Evolutionary conservation across 2,888 invertebrate genomes (phyloP).

Genomic region (Caenorhabditis afra): DNA sequence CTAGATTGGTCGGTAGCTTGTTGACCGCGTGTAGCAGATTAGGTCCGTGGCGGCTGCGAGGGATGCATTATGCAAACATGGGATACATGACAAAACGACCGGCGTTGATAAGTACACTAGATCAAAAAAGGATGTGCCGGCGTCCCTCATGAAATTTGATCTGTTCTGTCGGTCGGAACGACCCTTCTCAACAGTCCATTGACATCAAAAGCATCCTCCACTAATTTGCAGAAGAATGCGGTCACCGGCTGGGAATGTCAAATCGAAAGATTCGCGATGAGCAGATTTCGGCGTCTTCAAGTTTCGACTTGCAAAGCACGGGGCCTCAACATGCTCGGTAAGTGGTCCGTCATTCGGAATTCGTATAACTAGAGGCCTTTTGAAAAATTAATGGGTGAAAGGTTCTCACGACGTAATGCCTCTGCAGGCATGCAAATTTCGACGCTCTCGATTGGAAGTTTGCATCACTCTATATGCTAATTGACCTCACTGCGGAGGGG

Average conservation of each 20-base stretch:
- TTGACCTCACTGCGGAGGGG: background rate
- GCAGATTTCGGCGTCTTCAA: slow-evolving; percentile 90
- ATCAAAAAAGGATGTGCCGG: slow-evolving; percentile 41
- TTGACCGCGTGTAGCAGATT: slow-evolving; percentile 47
- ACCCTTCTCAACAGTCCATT: background rate
- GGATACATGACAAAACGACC: slow-evolving; percentile 56
- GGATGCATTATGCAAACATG: slow-evolving; percentile 46
- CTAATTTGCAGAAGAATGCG: slow-evolving; percentile 76
- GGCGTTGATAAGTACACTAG: slow-evolving; percentile 39
- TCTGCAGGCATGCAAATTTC: slow-evolving; percentile 12
- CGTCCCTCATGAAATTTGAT: slow-evolving; percentile 29
- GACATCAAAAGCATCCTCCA: slow-evolving; percentile 10
- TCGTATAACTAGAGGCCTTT: slow-evolving; percentile 43
- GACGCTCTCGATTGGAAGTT: background rate
- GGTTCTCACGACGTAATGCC: slow-evolving; percentile 1
- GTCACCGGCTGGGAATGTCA: slow-evolving; percentile 88
- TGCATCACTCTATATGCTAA: background rate
- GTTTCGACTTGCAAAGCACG: slow-evolving; percentile 89
- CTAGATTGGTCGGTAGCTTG: slow-evolving; percentile 42
- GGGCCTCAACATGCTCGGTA: slow-evolving; percentile 91
- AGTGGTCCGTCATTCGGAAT: slow-evolving; percentile 49
- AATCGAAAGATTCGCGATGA: slow-evolving; percentile 88
- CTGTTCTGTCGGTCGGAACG: too few relatives aligned
- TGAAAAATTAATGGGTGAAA: slow-evolving; percentile 44
- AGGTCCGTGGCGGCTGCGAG: slow-evolving; percentile 17